Base-by-base conservation (phyloP, 2,797 vertebrate species). In the Danio choprae region DNA sequence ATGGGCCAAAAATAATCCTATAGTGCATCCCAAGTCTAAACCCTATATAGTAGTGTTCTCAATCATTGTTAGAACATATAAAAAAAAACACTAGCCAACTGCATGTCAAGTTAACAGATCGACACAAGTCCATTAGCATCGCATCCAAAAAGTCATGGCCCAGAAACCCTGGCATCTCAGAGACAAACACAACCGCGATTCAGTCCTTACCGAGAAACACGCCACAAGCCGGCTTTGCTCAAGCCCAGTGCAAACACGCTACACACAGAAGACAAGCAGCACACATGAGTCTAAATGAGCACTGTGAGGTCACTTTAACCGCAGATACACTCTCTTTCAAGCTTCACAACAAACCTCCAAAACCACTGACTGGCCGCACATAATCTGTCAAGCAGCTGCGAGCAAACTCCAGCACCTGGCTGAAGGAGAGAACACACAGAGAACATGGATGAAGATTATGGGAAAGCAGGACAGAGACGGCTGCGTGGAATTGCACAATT, bases 331-430 rank as follows among this genome's bases (percentile, higher is more conserved):
- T 51, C 55, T 64, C 50, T 83, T 83, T 68, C 16, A n/a, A 40
- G 80, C 79, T 90, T 91, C 89, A 90, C 91, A 92, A 93, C 91
- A 92, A 90, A 90, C 86, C 84, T 82, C 86, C 82, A 90, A 29
- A 89, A 88, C 87, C 87, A 81, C 87, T 84, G 77, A 48, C 83
- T 87, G 88, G 87, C 80, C 69, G 74, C 86, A 87, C 83, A 86
- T 89, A 89, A 92, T 89, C 87, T 92, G 86, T 90, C 89, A 90
- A 84, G 87, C 91, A 91, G 90, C 91, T 90, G 90, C 84, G 86
- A 92, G 88, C 87, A 86, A 90, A 90, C 81, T 79, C 60, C 88
- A 83, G 87, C 90, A 92, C 91, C 91, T 92, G 90, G 90, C 89
- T 88, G 82, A 51, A 55, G 73, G 20, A 50, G 65, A 64, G 50